A percentile compares a stretch with the other conserved stretches of the same genome.
phyloP scores from a whole-genome alignment of 2,113 vertebrate genomes.

The Balaeniceps rex region DNA sequence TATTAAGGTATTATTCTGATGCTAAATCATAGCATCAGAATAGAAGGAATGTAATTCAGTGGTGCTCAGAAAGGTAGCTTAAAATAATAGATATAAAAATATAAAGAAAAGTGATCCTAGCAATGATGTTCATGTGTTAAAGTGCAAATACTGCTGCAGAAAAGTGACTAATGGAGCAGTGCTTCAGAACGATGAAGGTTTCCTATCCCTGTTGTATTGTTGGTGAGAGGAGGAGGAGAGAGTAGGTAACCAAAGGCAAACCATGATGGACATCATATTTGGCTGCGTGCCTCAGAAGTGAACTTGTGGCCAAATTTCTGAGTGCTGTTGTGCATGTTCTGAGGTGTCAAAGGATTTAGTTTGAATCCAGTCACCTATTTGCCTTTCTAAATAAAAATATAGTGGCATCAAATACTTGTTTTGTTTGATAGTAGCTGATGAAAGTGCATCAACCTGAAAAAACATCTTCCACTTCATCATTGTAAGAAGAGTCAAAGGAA shows the following conservation, averaged over 20 bases:
- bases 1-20: no score
- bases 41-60: background rate
- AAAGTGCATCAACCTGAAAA: background rate
- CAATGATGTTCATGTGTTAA: background rate
- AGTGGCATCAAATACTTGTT: background rate
- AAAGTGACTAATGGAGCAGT: background rate
- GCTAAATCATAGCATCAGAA: background rate
- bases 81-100: background rate
- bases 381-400: background rate
- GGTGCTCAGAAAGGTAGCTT: background rate
- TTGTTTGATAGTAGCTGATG: background rate
- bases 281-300: background rate
- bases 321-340: background rate
- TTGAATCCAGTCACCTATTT: background rate
- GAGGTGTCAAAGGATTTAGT: background rate
- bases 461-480: background rate
- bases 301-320: background rate
- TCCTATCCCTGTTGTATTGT: fast-evolving
- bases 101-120: background rate
- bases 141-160: background rate
- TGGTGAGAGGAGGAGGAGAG: background rate
- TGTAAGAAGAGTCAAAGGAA: background rate
- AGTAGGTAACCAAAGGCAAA: background rate
- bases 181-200: background rate
- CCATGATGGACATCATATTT: background rate